These are phyloP conservation scores for Trididemnum clinides DNA, from an alignment of 23 tunicate genomes.

Conservation along the genomic window DNA sequence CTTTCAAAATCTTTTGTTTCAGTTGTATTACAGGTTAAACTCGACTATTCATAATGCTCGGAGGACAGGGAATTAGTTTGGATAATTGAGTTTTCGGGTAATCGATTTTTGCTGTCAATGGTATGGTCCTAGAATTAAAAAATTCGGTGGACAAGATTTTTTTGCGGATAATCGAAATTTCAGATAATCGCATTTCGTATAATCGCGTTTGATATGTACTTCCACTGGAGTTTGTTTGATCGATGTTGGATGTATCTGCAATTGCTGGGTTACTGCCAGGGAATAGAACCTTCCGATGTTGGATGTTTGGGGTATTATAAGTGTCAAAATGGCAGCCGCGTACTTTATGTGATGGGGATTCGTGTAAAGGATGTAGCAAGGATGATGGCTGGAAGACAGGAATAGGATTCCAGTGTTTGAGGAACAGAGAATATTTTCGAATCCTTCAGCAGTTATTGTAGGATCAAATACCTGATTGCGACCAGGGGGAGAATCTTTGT, in stretches of 20 bases:
- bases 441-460: conserved; percentile 59
- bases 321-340: neutral
- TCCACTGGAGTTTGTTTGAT: no score
- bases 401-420: neutral
- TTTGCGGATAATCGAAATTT: no score
- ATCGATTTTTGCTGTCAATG: no score
- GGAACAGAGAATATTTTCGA: conserved; percentile 21
- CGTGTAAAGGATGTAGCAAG: conserved; percentile 53
- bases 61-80: no score
- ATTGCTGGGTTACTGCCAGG: neutral
- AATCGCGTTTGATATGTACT: no score
- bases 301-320: neutral
- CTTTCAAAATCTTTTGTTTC: no score
- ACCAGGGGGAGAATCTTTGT: conserved; percentile 44
- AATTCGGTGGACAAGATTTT: no score
- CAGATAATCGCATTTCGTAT: no score
- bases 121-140: no score
- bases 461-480: conserved; percentile 55
- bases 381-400: conserved; percentile 55
- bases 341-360: conserved; percentile 41
- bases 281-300: neutral
- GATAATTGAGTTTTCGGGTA: no score
- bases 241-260: neutral
- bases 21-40: no score
- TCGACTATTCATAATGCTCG: no score